These are phyloP conservation scores for Neosilurus hyrtlii DNA, from an alignment of 2,797 vertebrate genomes.

Conservation along the genomic window DNA sequence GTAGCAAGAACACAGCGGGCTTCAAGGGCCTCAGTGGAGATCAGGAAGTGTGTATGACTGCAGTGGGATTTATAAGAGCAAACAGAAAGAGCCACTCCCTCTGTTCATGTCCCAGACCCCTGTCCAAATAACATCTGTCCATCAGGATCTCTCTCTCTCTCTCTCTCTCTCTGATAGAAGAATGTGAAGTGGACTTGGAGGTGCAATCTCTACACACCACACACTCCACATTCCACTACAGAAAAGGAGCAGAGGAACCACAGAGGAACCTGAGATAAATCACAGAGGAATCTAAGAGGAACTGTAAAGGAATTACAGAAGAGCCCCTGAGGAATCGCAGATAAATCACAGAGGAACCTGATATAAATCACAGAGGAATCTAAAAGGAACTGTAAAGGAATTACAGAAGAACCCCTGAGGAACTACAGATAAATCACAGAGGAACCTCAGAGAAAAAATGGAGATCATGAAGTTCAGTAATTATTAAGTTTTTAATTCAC, in stretches of 20 bases:
- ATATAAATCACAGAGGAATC: neutral
- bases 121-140: neutral
- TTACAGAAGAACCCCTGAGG: neutral
- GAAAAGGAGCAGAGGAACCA: neutral
- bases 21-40: conserved; percentile 9
- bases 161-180: neutral
- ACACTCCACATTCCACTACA: conserved; percentile 38
- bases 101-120: neutral
- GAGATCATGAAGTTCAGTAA: conserved; percentile 1
- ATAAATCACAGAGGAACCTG: neutral
- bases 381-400: neutral
- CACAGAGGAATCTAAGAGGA: neutral
- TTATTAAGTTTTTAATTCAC: neutral
- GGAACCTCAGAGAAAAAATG: neutral
- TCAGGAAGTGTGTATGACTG: neutral
- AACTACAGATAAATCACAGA: neutral
- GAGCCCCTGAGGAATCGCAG: neutral
- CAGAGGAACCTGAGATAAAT: neutral
- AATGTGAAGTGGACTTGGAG: neutral
- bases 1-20: neutral
- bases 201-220: conserved; percentile 32
- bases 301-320: neutral
- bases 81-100: neutral
- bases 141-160: neutral
- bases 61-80: conserved; percentile 4